These are phyloP conservation scores for Euspilapteryx auroguttella DNA, from an alignment of 2,888 invertebrate species.

Conservation along the genomic window DNA sequence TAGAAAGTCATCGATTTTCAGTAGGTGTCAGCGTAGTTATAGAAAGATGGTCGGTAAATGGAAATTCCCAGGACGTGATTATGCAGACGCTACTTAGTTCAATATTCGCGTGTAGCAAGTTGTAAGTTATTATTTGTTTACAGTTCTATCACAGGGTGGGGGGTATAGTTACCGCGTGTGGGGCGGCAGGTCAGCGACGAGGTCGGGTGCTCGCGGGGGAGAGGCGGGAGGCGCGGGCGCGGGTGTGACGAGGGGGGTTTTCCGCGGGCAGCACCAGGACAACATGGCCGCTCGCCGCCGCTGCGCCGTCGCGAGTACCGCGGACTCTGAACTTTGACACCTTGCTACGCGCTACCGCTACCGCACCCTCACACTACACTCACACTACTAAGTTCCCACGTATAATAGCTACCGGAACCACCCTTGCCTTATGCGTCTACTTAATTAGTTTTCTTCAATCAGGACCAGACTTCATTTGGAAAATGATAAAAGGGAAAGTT, in stretches of 20 bases:
- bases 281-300: conserved; percentile 40
- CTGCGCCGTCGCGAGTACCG: conserved; percentile 36
- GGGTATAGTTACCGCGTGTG: conserved; percentile 50
- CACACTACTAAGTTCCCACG: neutral
- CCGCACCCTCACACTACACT: conserved; percentile 1
- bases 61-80: conserved; percentile 14
- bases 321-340: conserved; percentile 34
- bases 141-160: too few species aligned
- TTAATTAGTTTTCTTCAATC: too few species aligned
- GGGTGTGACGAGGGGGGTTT: conserved; percentile 20
- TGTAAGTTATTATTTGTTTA: too few species aligned
- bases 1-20: too few species aligned
- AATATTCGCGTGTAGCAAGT: too few species aligned
- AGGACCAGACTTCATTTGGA: too few species aligned
- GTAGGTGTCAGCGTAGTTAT: too few species aligned
- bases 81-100: too few species aligned
- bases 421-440: too few species aligned
- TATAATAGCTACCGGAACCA: too few species aligned
- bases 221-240: conserved; percentile 16
- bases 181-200: conserved; percentile 41
- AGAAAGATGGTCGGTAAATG: conserved; percentile 9
- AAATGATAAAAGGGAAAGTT: too few species aligned
- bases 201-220: conserved; percentile 27
- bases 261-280: conserved; percentile 29
- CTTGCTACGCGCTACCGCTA: conserved; percentile 8